Base-by-base conservation (phyloP, 2,888 invertebrate species). In the Stenchaetothrips biformis region DNA sequence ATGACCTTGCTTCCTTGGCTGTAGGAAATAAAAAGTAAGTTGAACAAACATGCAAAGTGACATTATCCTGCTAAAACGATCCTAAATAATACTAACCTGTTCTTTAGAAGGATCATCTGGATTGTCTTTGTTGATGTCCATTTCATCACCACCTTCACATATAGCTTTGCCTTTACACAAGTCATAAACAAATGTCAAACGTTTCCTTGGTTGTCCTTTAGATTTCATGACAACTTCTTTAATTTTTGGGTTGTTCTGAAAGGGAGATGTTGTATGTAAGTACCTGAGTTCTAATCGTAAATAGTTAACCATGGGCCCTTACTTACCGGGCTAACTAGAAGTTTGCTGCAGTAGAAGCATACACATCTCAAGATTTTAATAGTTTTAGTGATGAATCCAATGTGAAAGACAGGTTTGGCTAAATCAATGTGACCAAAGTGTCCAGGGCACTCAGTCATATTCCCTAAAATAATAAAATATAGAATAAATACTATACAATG, bases 381-480 rank as follows among this genome's bases (percentile, higher is more conserved):
- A 0, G 95, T 95, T 89, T 99, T 99, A 59, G 97, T 96, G 80
- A 99, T 90, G 85, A 99, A 99, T 62, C 98, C 99, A 86, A 98
- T 94, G 87, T 99, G 99, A 88, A 96, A 99, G 0, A 99, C 99
- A 27, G 99, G 99, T 87, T 99, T 99, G 0, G 98, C 94, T 83
- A 99, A 89, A 87, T 99, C 98, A 85, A 99, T 95, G 87, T 99
- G 99, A 6, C 98, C 99, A 89, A 99, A 99, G 88, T 99, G 99
- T 2, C 99, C 99, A 3, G 99, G 98, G 87, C 99, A 99, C 87
- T 99, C 98, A 0, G 97, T 95, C 95, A 98, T 96, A 86, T 97
- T 98, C 78, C 99, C 90, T 84, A 79, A 53, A 83, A 74, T 18
- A 67, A 48, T n/a, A 21, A 21, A 13, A n/a, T 78, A n/a, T 18